Percentiles rank a stretch among this genome's conserved stretches.
These are phyloP conservation scores for Oryzias javanicus DNA, from an alignment of 2,113 vertebrate genomes.

Conservation along the genomic window DNA sequence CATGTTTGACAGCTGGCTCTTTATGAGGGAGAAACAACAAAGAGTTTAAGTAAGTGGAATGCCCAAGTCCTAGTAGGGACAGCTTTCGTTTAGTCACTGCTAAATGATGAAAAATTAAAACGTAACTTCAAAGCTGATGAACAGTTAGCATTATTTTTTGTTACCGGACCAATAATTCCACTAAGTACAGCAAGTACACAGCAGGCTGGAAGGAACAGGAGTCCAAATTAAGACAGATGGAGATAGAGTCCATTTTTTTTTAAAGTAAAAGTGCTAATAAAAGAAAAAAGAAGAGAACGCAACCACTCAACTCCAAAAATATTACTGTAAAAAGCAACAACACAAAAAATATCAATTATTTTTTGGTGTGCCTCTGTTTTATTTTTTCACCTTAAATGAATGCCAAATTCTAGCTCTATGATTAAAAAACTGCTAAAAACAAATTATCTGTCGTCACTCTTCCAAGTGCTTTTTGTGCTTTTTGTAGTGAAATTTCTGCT, in stretches of 20 bases:
- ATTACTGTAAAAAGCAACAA: conserved; percentile 40
- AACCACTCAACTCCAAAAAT: conserved; percentile 27
- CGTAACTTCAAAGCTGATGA: neutral
- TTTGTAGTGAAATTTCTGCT: conserved; percentile 5
- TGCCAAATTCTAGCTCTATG: conserved; percentile 22
- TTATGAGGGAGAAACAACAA: conserved; percentile 11
- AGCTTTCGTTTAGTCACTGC: conserved; percentile 9
- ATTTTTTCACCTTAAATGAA: conserved; percentile 27
- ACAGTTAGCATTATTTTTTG: conserved; percentile 5
- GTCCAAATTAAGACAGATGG: conserved; percentile 18
- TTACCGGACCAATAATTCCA: conserved; percentile 20
- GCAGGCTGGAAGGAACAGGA: conserved; percentile 11
- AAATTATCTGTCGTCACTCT: neutral
- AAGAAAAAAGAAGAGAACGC: conserved; percentile 20
- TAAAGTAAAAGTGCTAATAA: conserved; percentile 26
- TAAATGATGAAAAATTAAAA: conserved; percentile 6
- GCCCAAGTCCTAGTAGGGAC: neutral
- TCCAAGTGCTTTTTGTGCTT: conserved; percentile 2
- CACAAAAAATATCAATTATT: conserved; percentile 8
- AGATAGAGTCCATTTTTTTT: conserved; percentile 37
- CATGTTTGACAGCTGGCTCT: conserved; percentile 13
- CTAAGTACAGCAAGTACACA: conserved; percentile 3
- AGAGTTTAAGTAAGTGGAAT: conserved; percentile 5
- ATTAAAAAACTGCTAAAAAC: conserved; percentile 19
- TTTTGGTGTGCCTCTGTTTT: conserved; percentile 35